Conservation (phyloP, 2,113 vertebrate species). For the Erythrolamprus reginae region DNA sequence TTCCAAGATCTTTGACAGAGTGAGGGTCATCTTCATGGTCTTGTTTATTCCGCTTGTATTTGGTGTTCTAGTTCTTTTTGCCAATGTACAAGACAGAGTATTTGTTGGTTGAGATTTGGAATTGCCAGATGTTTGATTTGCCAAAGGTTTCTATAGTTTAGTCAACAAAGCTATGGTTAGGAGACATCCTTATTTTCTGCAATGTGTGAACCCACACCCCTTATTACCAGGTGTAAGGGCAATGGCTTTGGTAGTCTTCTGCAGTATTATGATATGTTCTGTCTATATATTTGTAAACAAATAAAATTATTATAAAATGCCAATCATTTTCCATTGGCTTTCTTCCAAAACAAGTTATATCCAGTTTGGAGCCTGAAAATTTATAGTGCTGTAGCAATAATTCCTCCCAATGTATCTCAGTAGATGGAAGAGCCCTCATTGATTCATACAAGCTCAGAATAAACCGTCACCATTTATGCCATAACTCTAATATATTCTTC, state of each 20-base stretch:
- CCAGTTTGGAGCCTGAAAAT: background rate
- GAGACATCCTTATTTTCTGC: background rate
- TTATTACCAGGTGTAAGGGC: background rate
- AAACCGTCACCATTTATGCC: background rate
- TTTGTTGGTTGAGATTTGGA: too few species aligned
- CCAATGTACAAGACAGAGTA: too few species aligned
- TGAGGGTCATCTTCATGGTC: too few species aligned
- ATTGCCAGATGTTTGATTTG: too few species aligned
- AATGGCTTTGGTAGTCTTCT: background rate
- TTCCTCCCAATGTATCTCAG: background rate
- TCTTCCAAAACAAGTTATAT: background rate
- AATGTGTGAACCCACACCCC: background rate
- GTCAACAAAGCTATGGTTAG: too few species aligned
- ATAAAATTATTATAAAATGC: background rate
- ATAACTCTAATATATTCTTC: background rate
- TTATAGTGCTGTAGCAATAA: background rate
- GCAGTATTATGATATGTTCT: background rate
- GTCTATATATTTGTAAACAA: background rate
- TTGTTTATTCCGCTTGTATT: too few species aligned
- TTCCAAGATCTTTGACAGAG: too few species aligned
- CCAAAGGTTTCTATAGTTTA: too few species aligned
- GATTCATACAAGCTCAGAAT: background rate
- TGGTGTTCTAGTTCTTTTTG: too few species aligned
- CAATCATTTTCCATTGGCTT: background rate
- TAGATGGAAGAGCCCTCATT: background rate